These are phyloP conservation scores for Tetragonisca angustula DNA, from an alignment of 2,888 invertebrate species.

Conservation along the genomic window DNA sequence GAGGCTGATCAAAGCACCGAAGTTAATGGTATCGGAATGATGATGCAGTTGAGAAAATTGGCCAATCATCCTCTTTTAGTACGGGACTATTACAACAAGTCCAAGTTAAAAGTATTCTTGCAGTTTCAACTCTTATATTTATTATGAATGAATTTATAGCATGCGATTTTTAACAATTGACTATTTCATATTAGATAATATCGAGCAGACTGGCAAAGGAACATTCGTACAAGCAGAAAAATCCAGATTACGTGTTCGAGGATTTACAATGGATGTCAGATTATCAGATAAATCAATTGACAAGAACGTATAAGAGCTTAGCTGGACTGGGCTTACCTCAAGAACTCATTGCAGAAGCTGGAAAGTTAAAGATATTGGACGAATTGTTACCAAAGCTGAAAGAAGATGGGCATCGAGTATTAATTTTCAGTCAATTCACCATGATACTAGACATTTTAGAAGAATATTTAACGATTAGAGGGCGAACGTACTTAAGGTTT, in stretches of 20 bases:
- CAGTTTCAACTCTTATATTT: not conserved
- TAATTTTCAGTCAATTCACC: constrained; percentile 98
- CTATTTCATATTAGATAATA: constrained; percentile 85
- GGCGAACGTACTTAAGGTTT: constrained; percentile 88
- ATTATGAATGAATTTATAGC: not conserved
- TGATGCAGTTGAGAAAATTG: constrained; percentile 97
- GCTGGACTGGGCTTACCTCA: constrained; percentile 88
- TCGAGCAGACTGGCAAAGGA: constrained; percentile 89
- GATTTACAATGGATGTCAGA: constrained; percentile 95
- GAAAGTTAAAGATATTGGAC: constrained; percentile 94
- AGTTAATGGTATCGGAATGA: constrained; percentile 85
- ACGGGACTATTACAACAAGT: constrained; percentile 90
- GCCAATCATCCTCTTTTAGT: constrained; percentile 97
- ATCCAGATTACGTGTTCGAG: constrained; percentile 92
- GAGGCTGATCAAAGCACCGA: constrained; percentile 76
- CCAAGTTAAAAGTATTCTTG: constrained; percentile 83
- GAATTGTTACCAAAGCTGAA: constrained; percentile 90
- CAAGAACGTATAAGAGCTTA: constrained; percentile 88
- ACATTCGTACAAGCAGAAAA: constrained; percentile 90
- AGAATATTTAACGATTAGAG: constrained; percentile 91
- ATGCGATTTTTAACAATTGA: not conserved
- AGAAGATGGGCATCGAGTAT: constrained; percentile 90
- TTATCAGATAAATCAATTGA: constrained; percentile 94
- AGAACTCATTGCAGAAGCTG: constrained; percentile 91
- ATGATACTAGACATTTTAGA: constrained; percentile 97